A percentile compares a stretch with the other conserved stretches of the same genome.
phyloP scores from a whole-genome alignment of 2,888 invertebrate genomes.

The Zaprionus bogoriensis region DNA sequence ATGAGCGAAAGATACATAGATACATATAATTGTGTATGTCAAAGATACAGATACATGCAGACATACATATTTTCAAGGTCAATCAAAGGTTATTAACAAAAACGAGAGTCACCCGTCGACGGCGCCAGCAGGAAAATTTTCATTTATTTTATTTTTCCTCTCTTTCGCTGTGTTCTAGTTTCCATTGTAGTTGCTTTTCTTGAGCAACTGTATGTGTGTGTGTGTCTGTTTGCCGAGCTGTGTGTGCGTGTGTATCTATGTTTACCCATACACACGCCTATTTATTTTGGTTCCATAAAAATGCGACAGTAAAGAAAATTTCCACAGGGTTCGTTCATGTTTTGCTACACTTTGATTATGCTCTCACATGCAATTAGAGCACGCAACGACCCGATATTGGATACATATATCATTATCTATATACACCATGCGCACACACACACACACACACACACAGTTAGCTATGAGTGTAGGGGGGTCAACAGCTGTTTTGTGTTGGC shows the following conservation, averaged over 20 bases:
- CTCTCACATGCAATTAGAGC: constrained; percentile 53
- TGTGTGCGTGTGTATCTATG: constrained; percentile 6
- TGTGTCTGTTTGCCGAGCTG: neutral
- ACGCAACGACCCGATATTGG: constrained; percentile 37
- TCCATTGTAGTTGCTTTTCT: constrained; percentile 23
- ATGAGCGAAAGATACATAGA: constrained; percentile 1
- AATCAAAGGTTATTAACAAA: constrained; percentile 76
- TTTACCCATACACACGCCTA: constrained; percentile 1
- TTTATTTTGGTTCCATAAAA: constrained; percentile 46
- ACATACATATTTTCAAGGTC: constrained; percentile 76
- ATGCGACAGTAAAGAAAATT: constrained; percentile 19
- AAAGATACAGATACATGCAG: constrained; percentile 1
- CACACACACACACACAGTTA: too few relatives aligned
- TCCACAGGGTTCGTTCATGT: constrained; percentile 27
- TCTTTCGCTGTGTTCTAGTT: constrained; percentile 21
- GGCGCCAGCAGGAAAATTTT: constrained; percentile 51
- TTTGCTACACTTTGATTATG: constrained; percentile 36
- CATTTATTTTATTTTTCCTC: constrained; percentile 41
- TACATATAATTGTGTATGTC: constrained; percentile 15
- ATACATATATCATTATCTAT: neutral
- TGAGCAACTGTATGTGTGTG: neutral
- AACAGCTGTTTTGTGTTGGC: neutral
- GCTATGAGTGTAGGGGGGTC: neutral
- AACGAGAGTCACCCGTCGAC: constrained; percentile 34
- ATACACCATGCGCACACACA: neutral